Evolutionary conservation across 2,888 invertebrate species (phyloP).

Genomic region (Ophion obscuratus): DNA sequence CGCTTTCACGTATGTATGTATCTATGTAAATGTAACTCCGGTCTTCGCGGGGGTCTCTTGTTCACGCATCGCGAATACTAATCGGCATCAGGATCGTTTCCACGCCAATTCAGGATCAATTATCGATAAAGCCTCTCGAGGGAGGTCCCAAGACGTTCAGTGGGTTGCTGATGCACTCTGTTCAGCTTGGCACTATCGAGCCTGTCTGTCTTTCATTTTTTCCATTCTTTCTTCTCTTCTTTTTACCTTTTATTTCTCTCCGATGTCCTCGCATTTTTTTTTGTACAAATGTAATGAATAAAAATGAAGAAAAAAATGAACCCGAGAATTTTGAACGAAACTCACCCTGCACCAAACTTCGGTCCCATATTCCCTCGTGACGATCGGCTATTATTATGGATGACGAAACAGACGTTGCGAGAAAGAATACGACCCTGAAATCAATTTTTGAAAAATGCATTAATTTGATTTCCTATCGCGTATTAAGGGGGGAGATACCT

Average conservation of each 20-base stretch:
- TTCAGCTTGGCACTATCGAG: no score
- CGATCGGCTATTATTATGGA: constrained; percentile 92
- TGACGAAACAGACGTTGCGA: constrained; percentile 93
- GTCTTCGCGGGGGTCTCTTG: constrained; percentile 23
- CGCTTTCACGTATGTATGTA: neutral
- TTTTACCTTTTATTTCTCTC: neutral
- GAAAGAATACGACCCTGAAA: constrained; percentile 92
- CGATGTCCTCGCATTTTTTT: neutral
- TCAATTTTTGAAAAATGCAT: neutral
- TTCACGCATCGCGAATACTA: constrained; percentile 43
- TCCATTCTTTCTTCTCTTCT: neutral
- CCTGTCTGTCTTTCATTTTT: no score
- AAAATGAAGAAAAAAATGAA: neutral
- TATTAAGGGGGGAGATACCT: no score
- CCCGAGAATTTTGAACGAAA: neutral
- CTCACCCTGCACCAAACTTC: constrained; percentile 91
- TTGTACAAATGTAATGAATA: neutral
- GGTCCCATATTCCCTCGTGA: constrained; percentile 94
- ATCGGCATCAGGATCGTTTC: constrained; percentile 25
- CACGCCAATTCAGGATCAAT: constrained; percentile 60
- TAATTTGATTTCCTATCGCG: no score
- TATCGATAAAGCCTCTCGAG: constrained; percentile 16
- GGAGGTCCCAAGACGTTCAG: constrained; percentile 12
- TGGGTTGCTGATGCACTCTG: neutral
- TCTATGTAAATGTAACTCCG: no score